Evolutionary conservation across 2,797 vertebrate genomes (phyloP).

Genomic region (Oreonectes daqikongensis): DNA sequence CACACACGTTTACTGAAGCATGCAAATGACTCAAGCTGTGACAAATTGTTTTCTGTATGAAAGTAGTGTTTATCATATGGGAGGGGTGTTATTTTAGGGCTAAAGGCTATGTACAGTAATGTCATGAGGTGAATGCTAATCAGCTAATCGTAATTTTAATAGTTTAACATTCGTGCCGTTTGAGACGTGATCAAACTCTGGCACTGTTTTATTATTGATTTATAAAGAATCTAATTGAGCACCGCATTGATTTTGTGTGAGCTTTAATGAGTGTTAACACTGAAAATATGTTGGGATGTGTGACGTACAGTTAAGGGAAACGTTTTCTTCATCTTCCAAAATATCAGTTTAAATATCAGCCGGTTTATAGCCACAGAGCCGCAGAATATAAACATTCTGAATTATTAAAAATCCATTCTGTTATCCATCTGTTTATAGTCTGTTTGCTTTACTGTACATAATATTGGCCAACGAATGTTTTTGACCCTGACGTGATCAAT

Average conservation of each 20-base stretch:
- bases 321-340: slow-evolving; percentile 4
- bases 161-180: background rate
- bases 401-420: slow-evolving; percentile 27
- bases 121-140: background rate
- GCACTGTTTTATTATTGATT: background rate
- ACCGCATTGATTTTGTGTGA: no score
- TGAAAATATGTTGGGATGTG: no score
- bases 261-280: no score
- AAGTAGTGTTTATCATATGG: slow-evolving; percentile 19
- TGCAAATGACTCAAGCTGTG: slow-evolving; percentile 29
- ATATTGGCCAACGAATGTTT: no score
- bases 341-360: slow-evolving; percentile 17
- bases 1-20: slow-evolving; percentile 33
- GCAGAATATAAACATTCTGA: slow-evolving; percentile 32
- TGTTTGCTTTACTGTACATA: background rate
- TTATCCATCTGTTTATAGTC: slow-evolving; percentile 41
- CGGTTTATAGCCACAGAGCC: slow-evolving; percentile 14
- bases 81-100: background rate
- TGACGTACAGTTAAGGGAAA: background rate
- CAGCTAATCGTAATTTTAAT: background rate
- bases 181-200: background rate
- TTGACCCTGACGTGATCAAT: background rate
- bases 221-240: no score
- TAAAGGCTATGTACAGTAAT: slow-evolving; percentile 6
- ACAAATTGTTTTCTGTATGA: slow-evolving; percentile 22